Conservation (phyloP, 2,113 vertebrate genomes). For the Rhadina sibilatrix region DNA sequence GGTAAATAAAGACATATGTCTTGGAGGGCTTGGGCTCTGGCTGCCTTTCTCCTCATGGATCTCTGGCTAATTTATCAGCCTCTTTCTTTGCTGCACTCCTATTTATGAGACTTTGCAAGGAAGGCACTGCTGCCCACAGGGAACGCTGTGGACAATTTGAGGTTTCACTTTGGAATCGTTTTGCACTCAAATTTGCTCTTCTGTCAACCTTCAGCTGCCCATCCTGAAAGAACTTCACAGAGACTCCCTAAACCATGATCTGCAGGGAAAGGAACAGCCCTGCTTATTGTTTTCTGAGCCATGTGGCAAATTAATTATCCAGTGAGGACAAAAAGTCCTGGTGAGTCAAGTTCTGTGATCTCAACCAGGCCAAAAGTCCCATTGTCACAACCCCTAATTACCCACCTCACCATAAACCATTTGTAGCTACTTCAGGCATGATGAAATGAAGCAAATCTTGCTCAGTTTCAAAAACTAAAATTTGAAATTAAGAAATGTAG, state of each 20-base stretch:
- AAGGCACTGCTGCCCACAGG: background rate
- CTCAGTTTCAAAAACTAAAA: background rate
- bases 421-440: background rate
- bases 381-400: background rate
- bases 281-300: background rate
- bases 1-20: conserved; percentile 79
- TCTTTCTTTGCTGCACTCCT: conserved; percentile 41
- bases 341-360: background rate
- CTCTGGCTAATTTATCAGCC: conserved; percentile 59
- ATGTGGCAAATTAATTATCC: conserved; percentile 25
- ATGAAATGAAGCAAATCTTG: accelerated
- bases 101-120: background rate
- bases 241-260: background rate
- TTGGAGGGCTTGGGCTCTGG: conserved; percentile 65
- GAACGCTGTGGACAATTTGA: background rate
- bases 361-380: background rate
- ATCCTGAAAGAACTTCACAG: background rate
- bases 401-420: background rate
- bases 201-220: background rate
- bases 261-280: background rate
- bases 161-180: background rate
- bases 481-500: background rate
- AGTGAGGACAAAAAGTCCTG: background rate
- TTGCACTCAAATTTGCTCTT: background rate
- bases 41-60: conserved; percentile 58